Evolutionary conservation across 2,888 invertebrate genomes (phyloP).

Genomic region (Drosophila crucigera): DNA sequence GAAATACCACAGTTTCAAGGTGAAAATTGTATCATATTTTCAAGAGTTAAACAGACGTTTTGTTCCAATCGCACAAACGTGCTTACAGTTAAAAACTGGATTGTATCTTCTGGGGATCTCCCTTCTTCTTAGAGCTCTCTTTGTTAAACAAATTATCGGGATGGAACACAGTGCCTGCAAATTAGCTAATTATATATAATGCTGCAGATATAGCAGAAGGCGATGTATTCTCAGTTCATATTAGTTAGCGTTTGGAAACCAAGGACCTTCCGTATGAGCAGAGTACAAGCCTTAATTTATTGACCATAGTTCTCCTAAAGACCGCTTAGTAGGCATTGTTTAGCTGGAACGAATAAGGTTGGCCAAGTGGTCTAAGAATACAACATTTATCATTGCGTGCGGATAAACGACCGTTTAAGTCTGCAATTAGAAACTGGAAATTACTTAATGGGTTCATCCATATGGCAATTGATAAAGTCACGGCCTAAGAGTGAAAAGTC

Average conservation of each 20-base stretch:
- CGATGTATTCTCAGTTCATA: neutral
- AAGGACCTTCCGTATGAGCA: neutral
- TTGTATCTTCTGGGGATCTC: neutral
- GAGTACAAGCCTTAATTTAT: neutral
- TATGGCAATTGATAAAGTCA: conserved; percentile 2
- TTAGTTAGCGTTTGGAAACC: neutral
- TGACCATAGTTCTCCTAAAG: neutral
- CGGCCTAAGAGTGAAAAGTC: neutral
- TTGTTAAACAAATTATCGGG: neutral
- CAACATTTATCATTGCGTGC: conserved; percentile 5
- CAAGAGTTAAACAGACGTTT: neutral
- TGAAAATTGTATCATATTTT: neutral
- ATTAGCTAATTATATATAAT: neutral
- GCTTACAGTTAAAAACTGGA: too few relatives aligned
- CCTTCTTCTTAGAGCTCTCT: neutral
- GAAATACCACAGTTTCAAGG: neutral
- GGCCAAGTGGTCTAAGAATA: neutral
- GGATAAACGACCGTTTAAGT: neutral
- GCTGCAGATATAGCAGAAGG: neutral
- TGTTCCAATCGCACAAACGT: neutral
- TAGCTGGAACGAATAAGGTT: neutral
- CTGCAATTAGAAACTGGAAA: conserved; percentile 4
- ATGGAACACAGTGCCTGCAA: neutral
- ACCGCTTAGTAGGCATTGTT: neutral
- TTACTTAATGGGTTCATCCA: conserved; percentile 12